Conservation (phyloP, 2,888 invertebrate species). For the Ophioninae sp. region DNA sequence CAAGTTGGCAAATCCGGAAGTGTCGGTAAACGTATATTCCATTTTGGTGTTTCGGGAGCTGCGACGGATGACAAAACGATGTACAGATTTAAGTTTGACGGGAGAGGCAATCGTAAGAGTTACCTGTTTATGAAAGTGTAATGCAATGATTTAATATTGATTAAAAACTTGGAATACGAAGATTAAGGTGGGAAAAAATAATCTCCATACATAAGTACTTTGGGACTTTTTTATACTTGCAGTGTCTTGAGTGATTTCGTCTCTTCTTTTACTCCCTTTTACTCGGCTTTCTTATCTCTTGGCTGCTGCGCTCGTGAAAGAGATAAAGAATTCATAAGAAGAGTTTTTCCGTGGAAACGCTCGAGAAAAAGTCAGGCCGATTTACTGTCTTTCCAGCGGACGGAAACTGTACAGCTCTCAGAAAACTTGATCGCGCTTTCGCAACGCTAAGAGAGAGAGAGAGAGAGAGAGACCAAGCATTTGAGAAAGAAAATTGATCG, state of each 20-base stretch:
- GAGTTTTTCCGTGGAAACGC: conserved; percentile 45
- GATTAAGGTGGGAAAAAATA: conserved; percentile 14
- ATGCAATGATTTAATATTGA: conserved; percentile 29
- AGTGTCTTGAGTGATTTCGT: conserved; percentile 47
- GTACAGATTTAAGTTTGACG: not conserved
- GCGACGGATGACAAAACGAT: not conserved
- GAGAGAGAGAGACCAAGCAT: conserved; percentile 2
- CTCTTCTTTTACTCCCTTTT: conserved; percentile 16
- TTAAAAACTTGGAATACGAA: conserved; percentile 30
- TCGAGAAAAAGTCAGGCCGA: conserved; percentile 46
- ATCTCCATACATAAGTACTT: conserved; percentile 40
- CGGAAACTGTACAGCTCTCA: conserved; percentile 17
- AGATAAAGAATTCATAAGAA: conserved; percentile 60
- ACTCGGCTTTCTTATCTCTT: conserved; percentile 44
- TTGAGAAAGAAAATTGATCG: conserved; percentile 46
- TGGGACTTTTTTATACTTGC: conserved; percentile 42
- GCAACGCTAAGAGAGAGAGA: not conserved
- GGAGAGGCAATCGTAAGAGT: not conserved
- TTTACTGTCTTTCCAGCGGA: conserved; percentile 37
- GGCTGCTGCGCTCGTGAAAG: conserved; percentile 34
- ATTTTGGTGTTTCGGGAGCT: not conserved
- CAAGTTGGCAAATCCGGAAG: too few species aligned
- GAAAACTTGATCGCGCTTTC: conserved; percentile 24
- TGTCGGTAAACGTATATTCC: too few species aligned
- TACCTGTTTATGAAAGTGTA: not conserved